Evolutionary conservation across 2,888 invertebrate species (phyloP).

Genomic region (Lutraria lutraria): DNA sequence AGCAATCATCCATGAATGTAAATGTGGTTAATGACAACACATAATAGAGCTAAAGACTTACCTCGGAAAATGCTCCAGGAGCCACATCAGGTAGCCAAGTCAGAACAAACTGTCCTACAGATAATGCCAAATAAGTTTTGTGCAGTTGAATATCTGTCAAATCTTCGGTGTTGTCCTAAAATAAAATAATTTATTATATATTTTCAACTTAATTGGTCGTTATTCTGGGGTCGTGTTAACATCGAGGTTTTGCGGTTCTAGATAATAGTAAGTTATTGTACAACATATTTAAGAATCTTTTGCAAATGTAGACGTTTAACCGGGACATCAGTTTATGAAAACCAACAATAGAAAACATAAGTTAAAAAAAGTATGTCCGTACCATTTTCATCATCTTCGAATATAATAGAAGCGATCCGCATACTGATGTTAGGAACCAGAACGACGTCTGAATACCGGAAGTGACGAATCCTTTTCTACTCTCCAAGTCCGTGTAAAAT

Average conservation of each 20-base stretch:
- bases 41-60: not conserved
- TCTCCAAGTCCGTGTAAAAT: constrained; percentile 45
- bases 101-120: constrained; percentile 25
- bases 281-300: not conserved
- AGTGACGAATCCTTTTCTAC: constrained; percentile 57
- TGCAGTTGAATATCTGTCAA: not conserved
- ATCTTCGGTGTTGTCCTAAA: not conserved
- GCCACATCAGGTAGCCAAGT: constrained; percentile 31
- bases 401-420: constrained; percentile 80
- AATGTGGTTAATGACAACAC: too few relatives aligned
- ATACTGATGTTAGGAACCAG: constrained; percentile 76
- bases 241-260: not conserved
- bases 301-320: not conserved
- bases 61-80: not conserved
- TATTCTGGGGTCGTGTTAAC: not conserved
- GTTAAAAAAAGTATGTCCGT: not conserved
- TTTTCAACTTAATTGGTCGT: not conserved
- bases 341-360: too few relatives aligned
- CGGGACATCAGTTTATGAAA: too few relatives aligned
- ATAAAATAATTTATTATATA: not conserved
- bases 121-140: not conserved
- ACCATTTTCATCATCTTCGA: constrained; percentile 76
- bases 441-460: constrained; percentile 63
- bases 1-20: not conserved
- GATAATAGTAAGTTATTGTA: not conserved